Percentiles rank a stretch among this genome's conserved stretches.
These are phyloP conservation scores for Prietella phreatophila DNA, from an alignment of 2,113 vertebrate genomes.

Conservation along the genomic window DNA sequence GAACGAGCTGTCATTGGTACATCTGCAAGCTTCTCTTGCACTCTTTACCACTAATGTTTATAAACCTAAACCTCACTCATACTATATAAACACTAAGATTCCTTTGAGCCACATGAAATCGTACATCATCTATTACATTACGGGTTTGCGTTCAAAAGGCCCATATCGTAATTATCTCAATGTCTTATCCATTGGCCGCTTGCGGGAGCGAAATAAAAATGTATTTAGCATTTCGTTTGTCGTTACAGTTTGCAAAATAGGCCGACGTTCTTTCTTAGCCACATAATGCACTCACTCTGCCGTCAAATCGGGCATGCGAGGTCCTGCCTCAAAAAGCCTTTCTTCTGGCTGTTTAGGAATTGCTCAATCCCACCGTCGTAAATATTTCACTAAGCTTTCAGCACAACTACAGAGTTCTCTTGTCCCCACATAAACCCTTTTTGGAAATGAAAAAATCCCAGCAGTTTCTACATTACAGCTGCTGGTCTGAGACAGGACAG, in stretches of 20 bases:
- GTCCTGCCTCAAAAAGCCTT: constrained; percentile 49
- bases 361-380: constrained; percentile 39
- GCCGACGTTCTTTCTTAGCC: constrained; percentile 20
- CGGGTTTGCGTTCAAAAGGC: not conserved
- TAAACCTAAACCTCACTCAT: constrained; percentile 19
- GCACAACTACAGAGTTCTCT: constrained; percentile 7
- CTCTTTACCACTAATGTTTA: not conserved
- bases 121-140: not conserved
- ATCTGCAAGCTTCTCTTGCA: not conserved
- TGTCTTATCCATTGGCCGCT: not conserved
- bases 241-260: constrained; percentile 15
- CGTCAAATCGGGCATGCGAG: constrained; percentile 46
- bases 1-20: not conserved
- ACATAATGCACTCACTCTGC: constrained; percentile 38
- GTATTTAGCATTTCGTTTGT: constrained; percentile 25
- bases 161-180: not conserved
- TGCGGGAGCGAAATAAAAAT: constrained; percentile 7
- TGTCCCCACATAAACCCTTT: constrained; percentile 14
- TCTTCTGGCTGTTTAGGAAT: constrained; percentile 42
- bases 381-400: constrained; percentile 48
- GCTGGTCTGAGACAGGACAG: not conserved
- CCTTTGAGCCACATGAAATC: constrained; percentile 29
- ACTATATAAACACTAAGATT: constrained; percentile 19
- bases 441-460: not conserved
- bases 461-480: not conserved